These are phyloP conservation scores for Agelastica alni DNA, from an alignment of 2,888 invertebrate genomes.

Conservation along the genomic window DNA sequence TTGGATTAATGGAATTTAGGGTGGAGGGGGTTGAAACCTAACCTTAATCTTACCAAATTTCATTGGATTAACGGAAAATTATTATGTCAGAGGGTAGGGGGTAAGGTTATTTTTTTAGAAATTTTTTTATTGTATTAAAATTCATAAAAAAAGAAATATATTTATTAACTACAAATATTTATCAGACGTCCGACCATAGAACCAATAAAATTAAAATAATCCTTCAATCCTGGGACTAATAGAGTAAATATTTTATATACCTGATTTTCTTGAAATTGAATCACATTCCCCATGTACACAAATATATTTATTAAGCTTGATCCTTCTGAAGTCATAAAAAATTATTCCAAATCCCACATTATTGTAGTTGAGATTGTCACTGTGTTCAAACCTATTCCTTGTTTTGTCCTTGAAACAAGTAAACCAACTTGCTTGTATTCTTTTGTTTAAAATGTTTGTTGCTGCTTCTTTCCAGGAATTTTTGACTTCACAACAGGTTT, in stretches of 20 bases:
- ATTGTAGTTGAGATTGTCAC: conserved; percentile 40
- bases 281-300: conserved; percentile 41
- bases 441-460: conserved; percentile 36
- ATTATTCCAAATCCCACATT: conserved; percentile 44
- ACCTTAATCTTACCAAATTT: no score
- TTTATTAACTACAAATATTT: no score
- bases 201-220: no score
- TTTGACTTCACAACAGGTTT: conserved; percentile 41
- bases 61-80: no score
- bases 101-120: no score
- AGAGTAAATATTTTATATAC: conserved; percentile 22
- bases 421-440: conserved; percentile 44
- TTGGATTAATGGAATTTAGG: no score
- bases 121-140: no score
- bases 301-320: conserved; percentile 42
- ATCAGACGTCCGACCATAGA: no score
- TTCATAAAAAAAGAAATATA: no score
- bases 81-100: no score
- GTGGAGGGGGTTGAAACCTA: no score
- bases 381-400: conserved; percentile 35
- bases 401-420: conserved; percentile 38
- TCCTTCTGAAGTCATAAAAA: conserved; percentile 42
- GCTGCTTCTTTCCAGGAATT: conserved; percentile 45
- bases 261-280: conserved; percentile 31
- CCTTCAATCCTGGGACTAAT: no score